Evolutionary conservation across 1,140 invertebrate genomes (phyloP), one percentile per base, ranked within the genome.

Genomic region (Drosophila nebulosa): DNA sequence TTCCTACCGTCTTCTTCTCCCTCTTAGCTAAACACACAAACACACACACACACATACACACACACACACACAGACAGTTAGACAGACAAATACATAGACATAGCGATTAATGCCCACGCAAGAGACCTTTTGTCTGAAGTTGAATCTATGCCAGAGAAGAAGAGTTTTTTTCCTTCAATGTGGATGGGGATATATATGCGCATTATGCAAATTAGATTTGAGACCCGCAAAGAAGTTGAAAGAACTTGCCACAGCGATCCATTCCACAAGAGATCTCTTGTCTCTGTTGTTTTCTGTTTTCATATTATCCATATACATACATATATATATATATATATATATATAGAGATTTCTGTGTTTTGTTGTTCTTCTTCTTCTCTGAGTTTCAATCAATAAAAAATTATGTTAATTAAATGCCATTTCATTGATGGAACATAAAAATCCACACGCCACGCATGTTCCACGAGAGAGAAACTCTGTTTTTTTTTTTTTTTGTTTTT

Each of bases 341-440:
- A 62, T 42, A 35, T 35, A 14, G 36, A n/a, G 36, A 46, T 64
- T 50, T 51, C 61, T 70, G 64, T 59, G 59, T 61, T 57, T 57
- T 66, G 57, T 53, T 70, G 65, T 81, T n/a, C n/a, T n/a, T n/a
- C n/a, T n/a, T n/a, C 72, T 63, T 61, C 50, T 62, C 35, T 59
- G 57, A 61, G 74, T 62, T 78, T 70, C 67, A 69, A 88, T 86
- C 81, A 86, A 86, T 86, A 86, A 86, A 86, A 86, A 86, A 86
- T 86, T 86, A 86, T 86, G 81, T 78, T 86, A 86, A 86, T 88
- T 86, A 86, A 86, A 86, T 83, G 81, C 81, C 74, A 86, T 86
- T 86, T 86, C 81, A 86, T 86, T 86, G 83, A 86, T 80, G 83
- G 81, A 88, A 88, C 81, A 86, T 86, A 86, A 86, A 86, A 83